Percentiles rank a stretch among this genome's conserved stretches.
phyloP scores from a whole-genome alignment of 1,140 invertebrate species.

The Heliconius hermathena region DNA sequence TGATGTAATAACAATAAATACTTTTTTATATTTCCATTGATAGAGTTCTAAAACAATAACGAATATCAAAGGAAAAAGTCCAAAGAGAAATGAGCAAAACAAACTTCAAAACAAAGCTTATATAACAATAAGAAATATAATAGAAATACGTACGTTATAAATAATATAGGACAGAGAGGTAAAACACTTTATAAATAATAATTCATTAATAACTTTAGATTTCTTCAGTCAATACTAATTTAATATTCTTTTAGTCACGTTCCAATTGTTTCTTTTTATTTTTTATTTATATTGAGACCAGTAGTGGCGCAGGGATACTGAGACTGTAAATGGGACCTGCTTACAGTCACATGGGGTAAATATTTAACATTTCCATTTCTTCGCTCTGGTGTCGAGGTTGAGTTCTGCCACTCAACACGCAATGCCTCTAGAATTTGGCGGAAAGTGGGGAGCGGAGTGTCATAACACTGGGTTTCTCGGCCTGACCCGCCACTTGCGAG shows the following conservation, averaged over 20 bases:
- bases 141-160: slow-evolving; percentile 22
- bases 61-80: slow-evolving; percentile 64
- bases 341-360: too few species aligned
- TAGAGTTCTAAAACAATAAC: slow-evolving; percentile 31
- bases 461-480: too few species aligned
- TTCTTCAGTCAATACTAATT: slow-evolving; percentile 5
- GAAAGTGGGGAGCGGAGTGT: too few species aligned
- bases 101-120: slow-evolving; percentile 68
- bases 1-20: slow-evolving; percentile 3
- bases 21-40: slow-evolving; percentile 29
- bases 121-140: slow-evolving; percentile 72
- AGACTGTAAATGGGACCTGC: too few species aligned
- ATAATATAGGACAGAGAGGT: slow-evolving; percentile 39
- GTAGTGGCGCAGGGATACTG: too few species aligned
- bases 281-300: too few species aligned
- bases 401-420: too few species aligned
- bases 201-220: slow-evolving; percentile 1
- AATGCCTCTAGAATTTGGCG: too few species aligned
- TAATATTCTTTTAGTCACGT: background rate
- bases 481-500: too few species aligned
- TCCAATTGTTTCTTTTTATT: background rate
- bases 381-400: too few species aligned
- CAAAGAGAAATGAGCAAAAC: slow-evolving; percentile 53
- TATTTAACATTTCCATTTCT: too few species aligned
- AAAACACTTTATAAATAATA: slow-evolving; percentile 36